Conservation (phyloP, 1,140 invertebrate species). For the Lepidurus packardi region DNA sequence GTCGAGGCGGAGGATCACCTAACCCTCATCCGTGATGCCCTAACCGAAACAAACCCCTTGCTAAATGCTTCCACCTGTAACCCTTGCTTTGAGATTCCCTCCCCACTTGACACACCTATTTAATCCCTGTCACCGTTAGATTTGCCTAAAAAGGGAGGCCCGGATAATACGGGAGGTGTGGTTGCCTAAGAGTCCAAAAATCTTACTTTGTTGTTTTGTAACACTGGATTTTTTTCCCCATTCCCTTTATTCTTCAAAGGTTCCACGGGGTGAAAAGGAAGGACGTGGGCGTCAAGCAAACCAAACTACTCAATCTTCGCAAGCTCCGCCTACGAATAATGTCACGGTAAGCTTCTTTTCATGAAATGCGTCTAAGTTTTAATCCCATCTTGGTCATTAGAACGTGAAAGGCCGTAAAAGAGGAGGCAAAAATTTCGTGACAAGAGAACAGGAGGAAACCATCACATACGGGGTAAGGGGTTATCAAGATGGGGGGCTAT, state of each 20-base stretch:
- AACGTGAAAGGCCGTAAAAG: not conserved
- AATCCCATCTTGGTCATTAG: not conserved
- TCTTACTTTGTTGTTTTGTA: not conserved
- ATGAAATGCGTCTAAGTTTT: not conserved
- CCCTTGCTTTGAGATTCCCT: not conserved
- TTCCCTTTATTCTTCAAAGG: conserved; percentile 32
- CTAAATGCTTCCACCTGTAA: not conserved
- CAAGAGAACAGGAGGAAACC: not conserved
- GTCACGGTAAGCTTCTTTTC: not conserved
- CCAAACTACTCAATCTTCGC: not conserved
- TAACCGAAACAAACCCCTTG: not conserved
- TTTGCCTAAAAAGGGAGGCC: not conserved
- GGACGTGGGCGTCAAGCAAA: conserved; percentile 33
- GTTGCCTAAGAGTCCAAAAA: not conserved
- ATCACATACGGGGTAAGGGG: conserved; percentile 11
- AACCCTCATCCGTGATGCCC: not conserved
- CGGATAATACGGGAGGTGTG: not conserved
- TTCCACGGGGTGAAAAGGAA: conserved; percentile 37
- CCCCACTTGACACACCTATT: conserved; percentile 10
- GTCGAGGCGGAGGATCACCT: not conserved
- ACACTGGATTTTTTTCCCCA: conserved; percentile 23
- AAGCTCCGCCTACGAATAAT: not conserved
- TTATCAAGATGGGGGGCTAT: not conserved
- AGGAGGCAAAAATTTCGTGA: conserved; percentile 4
- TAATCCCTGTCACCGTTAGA: not conserved